Evolutionary conservation across 2,888 invertebrate genomes (phyloP), one percentile per base, ranked within the genome.

Genomic region (Cephus pulcher): DNA sequence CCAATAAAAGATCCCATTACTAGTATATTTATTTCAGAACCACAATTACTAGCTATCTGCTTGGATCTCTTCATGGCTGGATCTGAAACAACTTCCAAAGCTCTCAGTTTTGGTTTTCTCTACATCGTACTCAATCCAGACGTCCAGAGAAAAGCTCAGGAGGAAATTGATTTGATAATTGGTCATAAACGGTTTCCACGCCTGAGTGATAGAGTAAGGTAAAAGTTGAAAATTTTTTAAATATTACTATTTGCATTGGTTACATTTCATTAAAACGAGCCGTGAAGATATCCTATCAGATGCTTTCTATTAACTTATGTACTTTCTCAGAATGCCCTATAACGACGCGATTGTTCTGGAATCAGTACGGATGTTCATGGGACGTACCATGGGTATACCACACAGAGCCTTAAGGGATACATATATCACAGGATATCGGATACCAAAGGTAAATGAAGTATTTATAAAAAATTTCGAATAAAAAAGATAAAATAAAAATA

Each of bases 61-160:
- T 93, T 97, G 93, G 97, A 97, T 86, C 94, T 97, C 93, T 97
- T 97, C 86, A 95, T 97, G 93, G 97, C 97, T 34, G 97, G 97
- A 0, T 96, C 97, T 0, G 97, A 97, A 92, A 97, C 97, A 0
- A 97, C 97, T 0, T 95, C 95, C 76, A 97, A 97, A 89, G 95
- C 95, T 56, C 92, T 97, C 86, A 95, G 95, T 37, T 97, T 97
- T 87, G 94, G 95, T 79, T 96, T 97, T 85, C 93, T 96, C 82
- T 95, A 96, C 87, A 89, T 97, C 84, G 93, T 96, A 9, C 92
- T 95, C 32, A 93, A 95, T 85, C 96, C 95, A 33, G 93, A 95
- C 2, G 94, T 97, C 0, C 97, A 97, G 87, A 93, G 91, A 83
- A 95, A 95, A 86, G 96, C 96, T 0, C 96, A 95, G 85, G 94